Evolutionary conservation across 1,140 invertebrate genomes (phyloP), one percentile per base, ranked within the genome.

Genomic region (Pararge aegeria): DNA sequence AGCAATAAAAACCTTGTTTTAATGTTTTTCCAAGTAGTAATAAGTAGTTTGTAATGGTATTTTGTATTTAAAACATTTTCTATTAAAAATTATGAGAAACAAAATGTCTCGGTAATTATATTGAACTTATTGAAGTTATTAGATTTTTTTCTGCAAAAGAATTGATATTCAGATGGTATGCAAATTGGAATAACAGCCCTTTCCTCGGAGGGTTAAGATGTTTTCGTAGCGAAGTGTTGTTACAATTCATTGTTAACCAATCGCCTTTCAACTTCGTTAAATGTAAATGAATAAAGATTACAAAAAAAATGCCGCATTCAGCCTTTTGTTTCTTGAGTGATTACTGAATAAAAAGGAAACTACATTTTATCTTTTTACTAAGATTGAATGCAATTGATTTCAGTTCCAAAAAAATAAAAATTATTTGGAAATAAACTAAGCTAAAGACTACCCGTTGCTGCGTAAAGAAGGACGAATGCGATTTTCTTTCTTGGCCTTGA

Each of bases 281-380:
- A 81, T 84, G 76, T 65, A 74, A 77, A 81, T 84, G 76, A 83
- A 83, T 83, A 78, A 84, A 80, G 75, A 81, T 83, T 60, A 60
- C 42, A 44, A 10, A 51, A 50, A n/a, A 62, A 44, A 16, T 42
- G 20, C 53, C 20, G 16, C 16, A 15, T 1, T 51, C 16, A 16
- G 15, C 21, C 46, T 29, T 29, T 49, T 49, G n/a, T 27, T 10
- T 13, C 15, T 49, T 15, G n/a, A 29, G 10, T 12, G 2, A 30
- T 30, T 51, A 15, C 49, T 2, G 34, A 30, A 0, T 51, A 16
- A 51, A 51, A 18, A 19, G 2, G 16, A 4, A 5, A 10, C 16
- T 16, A 9, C 16, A 0, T 42, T 42, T 42, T 42, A n/a, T n/a
- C n/a, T n/a, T n/a, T n/a, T n/a, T n/a, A n/a, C n/a, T n/a, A n/a